Conservation (phyloP, 2,888 invertebrate species). For the Oxystoma pomonae region DNA sequence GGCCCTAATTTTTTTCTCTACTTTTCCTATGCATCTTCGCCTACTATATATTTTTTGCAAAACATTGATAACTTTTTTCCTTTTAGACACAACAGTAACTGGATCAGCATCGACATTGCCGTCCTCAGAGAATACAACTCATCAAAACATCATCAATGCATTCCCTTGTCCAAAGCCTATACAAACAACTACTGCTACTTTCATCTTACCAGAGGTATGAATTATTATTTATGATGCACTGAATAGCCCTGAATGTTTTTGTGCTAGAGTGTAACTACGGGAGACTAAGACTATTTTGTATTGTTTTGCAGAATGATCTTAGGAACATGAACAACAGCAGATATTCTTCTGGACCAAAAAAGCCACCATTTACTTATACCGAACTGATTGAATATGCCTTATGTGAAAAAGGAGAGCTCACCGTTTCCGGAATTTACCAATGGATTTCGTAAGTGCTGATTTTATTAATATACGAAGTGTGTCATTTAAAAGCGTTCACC, state of each 20-base stretch:
- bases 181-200: neutral
- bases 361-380: slow-evolving; percentile 87
- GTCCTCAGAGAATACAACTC: too few relatives aligned
- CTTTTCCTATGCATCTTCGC: too few relatives aligned
- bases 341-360: slow-evolving; percentile 55
- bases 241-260: too few relatives aligned
- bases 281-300: neutral
- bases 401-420: slow-evolving; percentile 79
- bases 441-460: slow-evolving; percentile 88
- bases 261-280: too few relatives aligned
- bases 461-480: neutral
- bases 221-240: too few relatives aligned
- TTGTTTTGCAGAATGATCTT: neutral
- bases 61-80: too few relatives aligned
- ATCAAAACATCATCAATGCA: neutral
- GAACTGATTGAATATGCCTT: slow-evolving; percentile 86
- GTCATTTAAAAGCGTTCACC: too few relatives aligned
- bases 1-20: too few relatives aligned
- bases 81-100: too few relatives aligned
- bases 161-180: neutral
- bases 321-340: neutral
- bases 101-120: too few relatives aligned
- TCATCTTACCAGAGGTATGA: neutral
- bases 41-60: too few relatives aligned
- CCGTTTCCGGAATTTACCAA: slow-evolving; percentile 87